Evolutionary conservation across 2,113 vertebrate species (phyloP).

Genomic region (Peromyscus maniculatus): DNA sequence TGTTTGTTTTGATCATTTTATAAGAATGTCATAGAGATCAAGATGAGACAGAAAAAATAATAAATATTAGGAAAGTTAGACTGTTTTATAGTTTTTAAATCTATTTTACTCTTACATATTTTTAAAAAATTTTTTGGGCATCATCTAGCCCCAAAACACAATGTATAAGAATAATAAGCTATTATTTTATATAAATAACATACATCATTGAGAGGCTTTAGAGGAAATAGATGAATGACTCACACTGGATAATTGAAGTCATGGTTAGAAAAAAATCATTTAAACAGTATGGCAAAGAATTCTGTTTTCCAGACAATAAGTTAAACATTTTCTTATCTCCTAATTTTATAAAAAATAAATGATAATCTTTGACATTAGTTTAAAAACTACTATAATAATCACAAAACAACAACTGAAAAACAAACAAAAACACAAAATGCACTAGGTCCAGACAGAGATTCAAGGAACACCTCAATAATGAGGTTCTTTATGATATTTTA

Average conservation of each 20-base stretch:
- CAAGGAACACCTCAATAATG: background rate
- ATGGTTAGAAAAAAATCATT: background rate
- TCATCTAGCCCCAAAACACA: background rate
- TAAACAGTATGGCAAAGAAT: background rate
- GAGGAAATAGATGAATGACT: background rate
- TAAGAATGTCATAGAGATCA: background rate
- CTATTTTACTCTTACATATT: background rate
- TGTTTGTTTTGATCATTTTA: background rate
- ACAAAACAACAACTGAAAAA: background rate
- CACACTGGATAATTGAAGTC: background rate
- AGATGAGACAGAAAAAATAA: background rate
- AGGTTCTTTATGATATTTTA: background rate
- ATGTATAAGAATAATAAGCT: background rate
- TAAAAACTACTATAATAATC: background rate
- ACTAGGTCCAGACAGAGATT: background rate
- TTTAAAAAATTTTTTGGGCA: background rate
- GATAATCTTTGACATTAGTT: background rate
- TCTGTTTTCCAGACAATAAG: background rate
- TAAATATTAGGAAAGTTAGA: background rate
- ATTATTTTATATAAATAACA: background rate
- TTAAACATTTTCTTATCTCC: background rate
- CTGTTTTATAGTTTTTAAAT: background rate
- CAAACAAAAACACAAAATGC: background rate
- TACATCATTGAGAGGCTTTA: background rate
- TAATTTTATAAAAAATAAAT: background rate